Base-by-base conservation (phyloP, 37 sponge, comb jelly and placozoan genomes). In the Spongia lamella region DNA sequence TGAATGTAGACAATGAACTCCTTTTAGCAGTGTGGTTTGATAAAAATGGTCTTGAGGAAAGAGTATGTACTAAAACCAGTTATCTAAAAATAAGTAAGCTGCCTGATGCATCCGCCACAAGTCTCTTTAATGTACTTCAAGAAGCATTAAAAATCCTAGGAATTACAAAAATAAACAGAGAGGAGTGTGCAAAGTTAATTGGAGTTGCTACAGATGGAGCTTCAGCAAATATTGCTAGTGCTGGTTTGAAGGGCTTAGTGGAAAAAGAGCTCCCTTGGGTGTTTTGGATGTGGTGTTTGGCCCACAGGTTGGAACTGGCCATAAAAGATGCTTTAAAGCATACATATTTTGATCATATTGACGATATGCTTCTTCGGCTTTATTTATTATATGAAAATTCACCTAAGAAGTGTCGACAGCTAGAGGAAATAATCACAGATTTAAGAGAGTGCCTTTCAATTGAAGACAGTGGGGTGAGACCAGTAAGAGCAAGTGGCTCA, bases 161-260 rank as follows among this genome's bases (percentile, higher is more conserved):
- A 17, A 76, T 87, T 31, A 5, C 56, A 32, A 73, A 22, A 24
- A n/a, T 88, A 31, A 39, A 49, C 47, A 66, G 27, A 47, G 64
- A 69, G 6, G 57, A 63, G n/a, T 88, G 89, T 62, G n/a, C 38
- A 21, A 84, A 61, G 29, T 38, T 89, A 30, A 60, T 89, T 32
- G 85, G 76, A 14, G 40, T 80, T 61, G 85, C 52, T 19, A 84
- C 85, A 34, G 81, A 89, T 75, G 85, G 90, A 52, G 89, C 88
- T 31, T 62, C 83, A 39, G 83, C 75, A 7, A 82, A 86, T 32
- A 86, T 79, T 21, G 76, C 63, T 25, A 32, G 24, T 32, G 19
- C 31, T 39, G 82, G 85, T 13, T 70, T 86, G 27, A 86, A 86
- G 64, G 87, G 87, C 26, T 37, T 90, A 56, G 68, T 90, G 27